Conservation (phyloP, 92 coral and sea anemone species). For the Phenganax marumi region DNA sequence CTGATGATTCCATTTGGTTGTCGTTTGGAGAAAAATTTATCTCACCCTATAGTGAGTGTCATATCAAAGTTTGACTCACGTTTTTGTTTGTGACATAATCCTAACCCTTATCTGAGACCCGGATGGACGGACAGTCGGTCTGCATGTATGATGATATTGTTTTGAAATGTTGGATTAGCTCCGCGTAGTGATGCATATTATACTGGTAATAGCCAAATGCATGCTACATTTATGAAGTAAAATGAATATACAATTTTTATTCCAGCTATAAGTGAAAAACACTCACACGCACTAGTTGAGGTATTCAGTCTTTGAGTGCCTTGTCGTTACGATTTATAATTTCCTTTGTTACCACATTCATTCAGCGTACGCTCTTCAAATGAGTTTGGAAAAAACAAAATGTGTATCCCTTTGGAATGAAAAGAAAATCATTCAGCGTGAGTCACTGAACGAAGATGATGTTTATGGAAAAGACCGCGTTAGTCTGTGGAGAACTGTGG, state of each 20-base stretch:
- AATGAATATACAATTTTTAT: too few relatives aligned
- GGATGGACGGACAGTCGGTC: too few relatives aligned
- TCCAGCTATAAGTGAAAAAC: too few relatives aligned
- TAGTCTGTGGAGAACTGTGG: constrained; percentile 74
- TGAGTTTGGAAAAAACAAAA: constrained; percentile 73
- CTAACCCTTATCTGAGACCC: too few relatives aligned
- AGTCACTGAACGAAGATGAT: constrained; percentile 72
- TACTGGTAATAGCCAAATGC: too few relatives aligned
- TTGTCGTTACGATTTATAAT: too few relatives aligned
- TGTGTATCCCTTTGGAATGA: constrained; percentile 91
- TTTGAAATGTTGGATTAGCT: too few relatives aligned
- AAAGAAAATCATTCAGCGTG: constrained; percentile 82
- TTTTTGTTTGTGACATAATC: constrained; percentile 2
- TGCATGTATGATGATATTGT: too few relatives aligned
- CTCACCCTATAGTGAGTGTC: constrained; percentile 65
- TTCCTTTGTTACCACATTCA: not conserved
- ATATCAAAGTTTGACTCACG: not conserved
- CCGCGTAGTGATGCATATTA: too few relatives aligned
- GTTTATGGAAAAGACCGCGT: constrained; percentile 72
- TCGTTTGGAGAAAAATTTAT: constrained; percentile 94
- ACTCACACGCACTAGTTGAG: too few relatives aligned
- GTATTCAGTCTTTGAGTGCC: too few relatives aligned
- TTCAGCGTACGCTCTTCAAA: constrained; percentile 77
- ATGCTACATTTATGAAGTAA: too few relatives aligned
- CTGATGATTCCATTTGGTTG: constrained; percentile 90